Base-by-base conservation (phyloP, 1,140 invertebrate genomes). In the Diploscapter pachys region DNA sequence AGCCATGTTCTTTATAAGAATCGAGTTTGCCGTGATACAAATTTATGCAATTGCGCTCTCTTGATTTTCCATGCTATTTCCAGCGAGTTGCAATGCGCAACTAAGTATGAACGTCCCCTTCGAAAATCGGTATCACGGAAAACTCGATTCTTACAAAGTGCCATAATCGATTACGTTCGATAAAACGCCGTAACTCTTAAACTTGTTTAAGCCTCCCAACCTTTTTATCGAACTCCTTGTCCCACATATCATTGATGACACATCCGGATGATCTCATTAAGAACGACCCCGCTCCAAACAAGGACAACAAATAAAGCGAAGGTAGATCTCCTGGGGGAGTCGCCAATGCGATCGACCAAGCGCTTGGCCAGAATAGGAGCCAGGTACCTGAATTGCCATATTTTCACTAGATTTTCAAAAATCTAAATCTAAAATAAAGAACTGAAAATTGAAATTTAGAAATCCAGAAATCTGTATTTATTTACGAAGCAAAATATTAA, bases 161-260 rank as follows among this genome's bases (percentile, higher is more conserved):
- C 31, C 31, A 31, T 54, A 89, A 86, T 86, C 90, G 91, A 0
- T 94, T 98, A 85, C 95, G 88, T 74, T 90, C 90, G 64, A 97
- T 94, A 31, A 31, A 31, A 31, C 31, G 31, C 31, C 31, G 31
- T 31, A 31, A 31, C 31, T 31, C 31, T 31, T 31, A 31, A 1
- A 31, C 1, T 31, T 31, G 31, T 31, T 31, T 9, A 13, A 31
- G 6, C 48, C 4, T 52, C 51, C 11, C 48, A 85, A 92, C 92
- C 89, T 92, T 91, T 72, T 88, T 88, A 88, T 99, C 96, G 79
- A 96, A 92, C 86, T 98, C 92, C 83, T 89, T 91, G 88, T 99
- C 96, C 95, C 94, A 98, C 88, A 99, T 91, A 87, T 99, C 96
- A 87, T 99, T 99, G 54, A 99, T 95, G 2, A 94, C 96, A 86